Base-by-base conservation (phyloP, 2,797 vertebrate genomes). In the Ceryle rudis region DNA sequence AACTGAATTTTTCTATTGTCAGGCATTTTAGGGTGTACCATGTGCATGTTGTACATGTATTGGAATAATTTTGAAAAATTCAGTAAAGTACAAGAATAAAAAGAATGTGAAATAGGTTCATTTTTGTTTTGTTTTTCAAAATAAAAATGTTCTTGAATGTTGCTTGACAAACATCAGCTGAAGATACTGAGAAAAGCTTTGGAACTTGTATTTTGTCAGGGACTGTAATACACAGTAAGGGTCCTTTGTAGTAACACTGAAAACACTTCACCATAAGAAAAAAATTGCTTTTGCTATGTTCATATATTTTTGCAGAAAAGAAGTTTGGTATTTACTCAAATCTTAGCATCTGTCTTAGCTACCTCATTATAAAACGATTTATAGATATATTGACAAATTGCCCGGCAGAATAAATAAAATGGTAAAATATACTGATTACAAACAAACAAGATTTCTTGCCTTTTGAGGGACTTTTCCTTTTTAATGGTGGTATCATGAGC, bases 81-180 rank as follows among this genome's bases (percentile, higher is more conserved):
- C 58, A 80, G 44, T 70, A 44, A 93, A 77, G 35, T 70, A n/a
- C n/a, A 51, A 75, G 82, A 90, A 94, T 83, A 95, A 95, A 95
- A 96, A 77, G 85, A 96, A 95, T 79, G 46, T 77, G 84, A 95
- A 94, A 91, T 81, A 70, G 55, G 41, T 82, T 89, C 69, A 46
- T 23, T 90, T 83, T 94, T 91, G 64, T 46, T 92, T 73, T 91
- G 46, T 51, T 91, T 94, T 94, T 67, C 46, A 91, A 89, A 90
- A 89, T 72, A 70, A 90, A 89, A 90, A 75, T 86, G 22, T 14
- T 93, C 91, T 94, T 95, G 85, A 93, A 89, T 90, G 85, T 91
- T 83, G 86, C 64, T 94, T 95, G 80, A 93, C 64, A 92, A 96
- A 89, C 61, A 88, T 57, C 78, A 62, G 44, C 54, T 60, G 67